Evolutionary conservation across 2,797 vertebrate species (phyloP), one percentile per base, ranked within the genome.

Genomic region (Lepilemur septentrionalis): DNA sequence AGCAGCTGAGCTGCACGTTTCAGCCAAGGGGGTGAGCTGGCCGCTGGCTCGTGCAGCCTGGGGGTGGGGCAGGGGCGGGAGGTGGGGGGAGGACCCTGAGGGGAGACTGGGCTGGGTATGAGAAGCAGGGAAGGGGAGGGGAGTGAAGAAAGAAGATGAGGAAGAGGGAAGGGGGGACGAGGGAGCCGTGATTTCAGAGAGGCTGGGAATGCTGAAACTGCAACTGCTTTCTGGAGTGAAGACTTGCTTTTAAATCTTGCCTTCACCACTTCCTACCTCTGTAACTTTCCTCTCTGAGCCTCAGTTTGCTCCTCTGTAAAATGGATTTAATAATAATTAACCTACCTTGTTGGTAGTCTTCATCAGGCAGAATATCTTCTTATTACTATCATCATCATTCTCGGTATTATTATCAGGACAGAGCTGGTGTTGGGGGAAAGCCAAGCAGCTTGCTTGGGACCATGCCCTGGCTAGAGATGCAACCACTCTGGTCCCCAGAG

Each of bases 1-100:
- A 93, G 76, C 46, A 96, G 88, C 94, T 90, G 87, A 97, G 80
- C 41, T 92, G 93, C n/a, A 69, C 25, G 0, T 89, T 95, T 91
- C 86, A 97, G 87, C 67, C 78, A 95, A 93, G 65, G 35, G 41
- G 12, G n/a, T 90, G 85, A 96, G 67, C 78, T 96, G 78, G 75
- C 84, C 2, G 22, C 50, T 73, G 59, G 75, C 59, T 65, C 59
- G 57, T 23, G 30, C 12, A 95, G 81, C 80, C 82, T 35, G 32
- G 61, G 30, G 61, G 46, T 32, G 61, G 61, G 61, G 30, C 83
- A 35, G 50, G 87, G 80, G 67, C 61, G 59, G 81, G 69, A 48
- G 23, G n/a, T 70, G 32, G 43, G 35, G n/a, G 30, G 25, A 79
- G 35, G 46, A 89, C 43, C 83, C 30, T 67, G 67, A 94, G 57